These are phyloP conservation scores for Zaprionus davidi DNA, from an alignment of 1,140 invertebrate species.

Conservation along the genomic window DNA sequence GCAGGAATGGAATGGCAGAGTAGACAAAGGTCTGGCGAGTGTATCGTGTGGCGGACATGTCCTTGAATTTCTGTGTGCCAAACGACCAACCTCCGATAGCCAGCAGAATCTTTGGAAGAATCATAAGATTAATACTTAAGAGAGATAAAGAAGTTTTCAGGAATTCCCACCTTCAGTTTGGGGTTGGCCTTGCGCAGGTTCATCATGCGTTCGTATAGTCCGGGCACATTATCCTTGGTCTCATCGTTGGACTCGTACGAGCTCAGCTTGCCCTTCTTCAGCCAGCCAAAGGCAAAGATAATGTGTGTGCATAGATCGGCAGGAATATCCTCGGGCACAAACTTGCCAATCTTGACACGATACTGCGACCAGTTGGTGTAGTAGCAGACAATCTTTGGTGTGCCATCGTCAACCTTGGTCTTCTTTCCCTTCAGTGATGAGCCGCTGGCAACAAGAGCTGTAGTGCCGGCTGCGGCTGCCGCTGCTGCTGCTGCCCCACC, in stretches of 20 bases:
- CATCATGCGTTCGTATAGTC: conserved; percentile 94
- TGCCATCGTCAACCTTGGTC: conserved; percentile 88
- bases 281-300: conserved; percentile 98
- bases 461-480: conserved; percentile 86
- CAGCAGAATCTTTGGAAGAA: conserved; percentile 87
- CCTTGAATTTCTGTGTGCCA: conserved; percentile 97
- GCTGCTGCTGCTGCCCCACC: conserved; percentile 86
- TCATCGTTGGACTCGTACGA: conserved; percentile 97
- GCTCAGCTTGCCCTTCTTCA: conserved; percentile 95
- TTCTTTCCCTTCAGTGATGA: conserved; percentile 85
- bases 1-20: conserved; percentile 95
- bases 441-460: conserved; percentile 86
- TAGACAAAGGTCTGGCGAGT: conserved; percentile 96
- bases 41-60: conserved; percentile 94
- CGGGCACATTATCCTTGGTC: conserved; percentile 95
- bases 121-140: background rate
- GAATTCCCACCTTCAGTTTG: conserved; percentile 88
- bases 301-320: conserved; percentile 97
- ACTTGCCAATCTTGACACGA: conserved; percentile 95
- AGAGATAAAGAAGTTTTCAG: background rate
- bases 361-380: conserved; percentile 99
- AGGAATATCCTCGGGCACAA: conserved; percentile 96
- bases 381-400: conserved; percentile 93
- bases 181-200: conserved; percentile 94
- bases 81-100: conserved; percentile 98